A percentile compares a stretch with the other conserved stretches of the same genome.
Conservation (phyloP, 2,888 invertebrate species). For the Caenorhabditis drosophilae region DNA sequence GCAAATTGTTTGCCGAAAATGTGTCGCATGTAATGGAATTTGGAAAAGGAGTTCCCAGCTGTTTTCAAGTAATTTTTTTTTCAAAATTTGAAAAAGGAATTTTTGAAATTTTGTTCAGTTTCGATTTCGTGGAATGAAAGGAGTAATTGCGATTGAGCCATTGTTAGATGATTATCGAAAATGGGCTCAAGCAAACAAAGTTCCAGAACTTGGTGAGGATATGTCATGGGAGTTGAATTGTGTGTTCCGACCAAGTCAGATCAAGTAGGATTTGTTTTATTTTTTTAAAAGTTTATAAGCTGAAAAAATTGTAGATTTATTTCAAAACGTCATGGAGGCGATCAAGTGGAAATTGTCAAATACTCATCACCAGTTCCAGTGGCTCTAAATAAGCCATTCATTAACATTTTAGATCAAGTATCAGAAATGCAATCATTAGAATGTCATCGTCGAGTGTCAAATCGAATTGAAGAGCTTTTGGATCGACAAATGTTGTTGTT, state of each 20-base stretch:
- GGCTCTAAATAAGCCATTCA: slow-evolving; percentile 69
- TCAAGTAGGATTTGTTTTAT: slow-evolving; percentile 21
- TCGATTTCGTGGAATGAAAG: slow-evolving; percentile 68
- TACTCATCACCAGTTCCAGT: slow-evolving; percentile 60
- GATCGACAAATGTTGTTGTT: slow-evolving; percentile 58
- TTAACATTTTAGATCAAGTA: slow-evolving; percentile 69
- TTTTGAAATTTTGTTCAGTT: no score
- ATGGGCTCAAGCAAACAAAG: slow-evolving; percentile 20
- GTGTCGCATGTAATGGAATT: slow-evolving; percentile 50
- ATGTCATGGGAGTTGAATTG: slow-evolving; percentile 29
- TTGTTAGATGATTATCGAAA: slow-evolving; percentile 49
- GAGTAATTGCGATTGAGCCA: slow-evolving; percentile 63
- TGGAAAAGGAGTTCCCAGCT: slow-evolving; percentile 52
- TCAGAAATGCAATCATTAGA: slow-evolving; percentile 55
- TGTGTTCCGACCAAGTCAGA: slow-evolving; percentile 42
- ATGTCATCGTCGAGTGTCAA: slow-evolving; percentile 53
- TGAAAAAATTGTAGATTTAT: slow-evolving; percentile 14
- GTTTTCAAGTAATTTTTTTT: no score
- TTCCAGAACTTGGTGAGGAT: slow-evolving; percentile 13
- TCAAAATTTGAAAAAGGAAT: no score
- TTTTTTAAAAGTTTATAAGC: neutral
- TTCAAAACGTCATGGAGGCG: slow-evolving; percentile 36
- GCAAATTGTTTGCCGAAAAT: slow-evolving; percentile 48
- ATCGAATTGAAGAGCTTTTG: slow-evolving; percentile 60
- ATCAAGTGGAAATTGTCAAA: slow-evolving; percentile 63